Conservation (phyloP, 2,113 vertebrate genomes). For the Narcine bancroftii region DNA sequence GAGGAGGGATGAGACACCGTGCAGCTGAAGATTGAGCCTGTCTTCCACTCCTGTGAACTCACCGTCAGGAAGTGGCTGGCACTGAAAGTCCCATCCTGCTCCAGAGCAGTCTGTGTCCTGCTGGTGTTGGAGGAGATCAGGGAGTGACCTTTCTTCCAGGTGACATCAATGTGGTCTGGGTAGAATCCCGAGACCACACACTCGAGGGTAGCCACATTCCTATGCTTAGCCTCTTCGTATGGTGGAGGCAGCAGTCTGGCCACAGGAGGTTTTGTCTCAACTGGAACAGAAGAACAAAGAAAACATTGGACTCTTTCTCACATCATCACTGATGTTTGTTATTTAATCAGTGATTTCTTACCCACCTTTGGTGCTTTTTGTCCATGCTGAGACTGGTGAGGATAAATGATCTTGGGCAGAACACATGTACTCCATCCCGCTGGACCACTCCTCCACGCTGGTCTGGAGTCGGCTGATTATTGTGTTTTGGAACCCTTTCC, state of each 20-base stretch:
- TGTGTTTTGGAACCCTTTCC: neutral
- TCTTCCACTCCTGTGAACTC: neutral
- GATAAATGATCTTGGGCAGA: neutral
- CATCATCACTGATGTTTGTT: neutral
- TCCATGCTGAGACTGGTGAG: neutral
- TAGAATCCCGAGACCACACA: constrained; percentile 14
- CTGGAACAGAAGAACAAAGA: neutral
- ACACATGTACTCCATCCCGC: neutral
- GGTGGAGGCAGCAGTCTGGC: neutral
- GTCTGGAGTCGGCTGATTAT: neutral
- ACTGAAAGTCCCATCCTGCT: neutral
- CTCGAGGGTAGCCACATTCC: neutral
- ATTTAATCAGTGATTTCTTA: neutral
- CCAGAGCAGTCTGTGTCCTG: neutral
- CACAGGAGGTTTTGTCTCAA: neutral
- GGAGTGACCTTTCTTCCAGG: neutral
- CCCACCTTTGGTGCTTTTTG: neutral
- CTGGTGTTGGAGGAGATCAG: neutral
- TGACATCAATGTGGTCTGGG: neutral
- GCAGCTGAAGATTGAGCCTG: neutral
- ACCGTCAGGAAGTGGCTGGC: constrained; percentile 9
- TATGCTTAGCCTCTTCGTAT: neutral
- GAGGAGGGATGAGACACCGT: neutral
- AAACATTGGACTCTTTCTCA: neutral
- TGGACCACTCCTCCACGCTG: neutral